A percentile compares a stretch with the other conserved stretches of the same genome.
phyloP scores from a whole-genome alignment of 2,797 vertebrate genomes.

The Oceanodroma leucorhoa region DNA sequence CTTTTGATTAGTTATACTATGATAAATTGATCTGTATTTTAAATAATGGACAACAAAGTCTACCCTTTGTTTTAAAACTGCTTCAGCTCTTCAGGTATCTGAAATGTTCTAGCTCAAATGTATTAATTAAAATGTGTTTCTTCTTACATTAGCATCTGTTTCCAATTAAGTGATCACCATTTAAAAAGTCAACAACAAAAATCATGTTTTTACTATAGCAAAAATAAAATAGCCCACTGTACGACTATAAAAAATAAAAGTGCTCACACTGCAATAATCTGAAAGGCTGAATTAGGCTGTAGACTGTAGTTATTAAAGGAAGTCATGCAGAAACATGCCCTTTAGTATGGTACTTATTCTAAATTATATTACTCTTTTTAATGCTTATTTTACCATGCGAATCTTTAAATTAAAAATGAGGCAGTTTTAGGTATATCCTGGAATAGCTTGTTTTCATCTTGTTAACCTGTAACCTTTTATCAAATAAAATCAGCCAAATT shows the following conservation, averaged over 20 bases:
- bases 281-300: conserved; percentile 40
- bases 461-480: not conserved
- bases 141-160: conserved; percentile 53
- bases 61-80: not conserved
- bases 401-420: conserved; percentile 48
- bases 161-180: conserved; percentile 59
- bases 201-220: not conserved
- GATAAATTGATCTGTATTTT: not conserved
- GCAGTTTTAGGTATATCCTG: not conserved
- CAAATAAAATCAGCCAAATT: not conserved
- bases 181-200: conserved; percentile 65
- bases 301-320: conserved; percentile 36
- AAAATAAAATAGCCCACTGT: conserved; percentile 48
- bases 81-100: not conserved
- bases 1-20: not conserved
- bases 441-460: not conserved
- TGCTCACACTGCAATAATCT: conserved; percentile 27
- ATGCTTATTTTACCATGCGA: conserved; percentile 14
- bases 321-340: conserved; percentile 62
- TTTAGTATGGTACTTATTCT: conserved; percentile 29
- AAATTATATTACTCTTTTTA: conserved; percentile 31
- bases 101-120: conserved; percentile 36
- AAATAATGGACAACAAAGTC: not conserved
- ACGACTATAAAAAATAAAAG: conserved; percentile 55
- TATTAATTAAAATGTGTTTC: conserved; percentile 63